Conservation (phyloP, 1,140 invertebrate species). For the Drosophila malerkotliana region DNA sequence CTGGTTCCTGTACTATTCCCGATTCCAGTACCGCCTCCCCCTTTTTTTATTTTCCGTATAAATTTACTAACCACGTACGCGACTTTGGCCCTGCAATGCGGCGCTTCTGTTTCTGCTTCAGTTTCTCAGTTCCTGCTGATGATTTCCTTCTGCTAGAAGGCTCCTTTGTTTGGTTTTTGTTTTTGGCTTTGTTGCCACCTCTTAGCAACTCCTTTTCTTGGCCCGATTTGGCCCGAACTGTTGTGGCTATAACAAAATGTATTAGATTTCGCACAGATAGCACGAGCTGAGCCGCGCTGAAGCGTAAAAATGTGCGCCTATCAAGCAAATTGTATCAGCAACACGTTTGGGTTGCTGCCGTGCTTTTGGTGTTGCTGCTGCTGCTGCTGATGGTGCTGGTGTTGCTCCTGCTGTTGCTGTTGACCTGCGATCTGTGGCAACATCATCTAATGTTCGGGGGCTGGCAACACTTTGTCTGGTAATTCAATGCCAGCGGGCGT, state of each 20-base stretch:
- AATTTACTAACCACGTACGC: slow-evolving; percentile 78
- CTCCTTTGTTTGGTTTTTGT: slow-evolving; percentile 24
- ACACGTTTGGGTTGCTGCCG: slow-evolving; percentile 64
- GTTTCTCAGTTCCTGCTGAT: slow-evolving; percentile 27
- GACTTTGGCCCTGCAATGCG: slow-evolving; percentile 71
- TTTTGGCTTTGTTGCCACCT: slow-evolving; percentile 6
- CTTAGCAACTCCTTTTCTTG: slow-evolving; percentile 35
- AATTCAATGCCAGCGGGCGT: slow-evolving; percentile 80
- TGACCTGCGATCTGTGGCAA: slow-evolving; percentile 66
- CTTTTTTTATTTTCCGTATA: slow-evolving; percentile 55
- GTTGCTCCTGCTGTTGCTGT: slow-evolving; percentile 20
- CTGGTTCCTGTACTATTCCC: slow-evolving; percentile 10
- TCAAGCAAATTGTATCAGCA: slow-evolving; percentile 82
- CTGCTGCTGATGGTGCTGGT: slow-evolving; percentile 22
- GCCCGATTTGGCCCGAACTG: slow-evolving; percentile 23
- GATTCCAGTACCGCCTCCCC: not conserved
- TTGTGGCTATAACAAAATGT: slow-evolving; percentile 71
- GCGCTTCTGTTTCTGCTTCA: slow-evolving; percentile 62
- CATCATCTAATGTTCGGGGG: slow-evolving; percentile 74
- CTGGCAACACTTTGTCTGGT: slow-evolving; percentile 78
- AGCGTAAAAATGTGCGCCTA: slow-evolving; percentile 79
- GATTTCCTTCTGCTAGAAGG: slow-evolving; percentile 36
- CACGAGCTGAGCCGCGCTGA: slow-evolving; percentile 53
- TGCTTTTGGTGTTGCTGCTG: slow-evolving; percentile 28
- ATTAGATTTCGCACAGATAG: slow-evolving; percentile 80